These are phyloP conservation scores for Trachymyrmex cornetzi DNA, from an alignment of 1,140 invertebrate genomes.

Conservation along the genomic window DNA sequence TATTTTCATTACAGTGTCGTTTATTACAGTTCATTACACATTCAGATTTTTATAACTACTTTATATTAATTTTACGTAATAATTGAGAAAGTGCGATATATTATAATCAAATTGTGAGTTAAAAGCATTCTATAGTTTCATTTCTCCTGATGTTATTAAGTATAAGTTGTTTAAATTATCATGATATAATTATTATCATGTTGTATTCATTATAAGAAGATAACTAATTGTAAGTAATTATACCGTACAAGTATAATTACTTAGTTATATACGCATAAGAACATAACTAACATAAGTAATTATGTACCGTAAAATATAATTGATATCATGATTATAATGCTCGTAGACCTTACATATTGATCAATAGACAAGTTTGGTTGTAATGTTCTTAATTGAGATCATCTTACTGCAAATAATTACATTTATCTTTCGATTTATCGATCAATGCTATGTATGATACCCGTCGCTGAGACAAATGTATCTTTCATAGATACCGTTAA, in stretches of 20 bases:
- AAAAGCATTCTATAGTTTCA: too few relatives aligned
- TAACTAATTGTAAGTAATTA: neutral
- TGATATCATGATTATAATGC: slow-evolving; percentile 1
- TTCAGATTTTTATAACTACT: too few relatives aligned
- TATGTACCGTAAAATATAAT: slow-evolving; percentile 21
- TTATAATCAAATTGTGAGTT: too few relatives aligned
- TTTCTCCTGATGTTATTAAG: too few relatives aligned
- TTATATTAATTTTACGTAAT: too few relatives aligned
- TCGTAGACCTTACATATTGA: neutral
- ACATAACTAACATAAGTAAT: neutral
- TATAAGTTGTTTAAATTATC: too few relatives aligned
- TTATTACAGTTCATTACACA: too few relatives aligned
- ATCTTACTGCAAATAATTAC: slow-evolving; percentile 74
- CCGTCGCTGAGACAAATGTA: slow-evolving; percentile 30
- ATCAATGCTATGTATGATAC: slow-evolving; percentile 1
- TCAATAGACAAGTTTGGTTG: slow-evolving; percentile 46
- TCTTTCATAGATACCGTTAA: slow-evolving; percentile 39
- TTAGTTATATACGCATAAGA: neutral
- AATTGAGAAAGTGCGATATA: too few relatives aligned
- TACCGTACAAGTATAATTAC: neutral
- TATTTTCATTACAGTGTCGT: too few relatives aligned
- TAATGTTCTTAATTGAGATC: slow-evolving; percentile 73
- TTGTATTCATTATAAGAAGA: neutral
- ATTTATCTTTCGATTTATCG: slow-evolving; percentile 55
- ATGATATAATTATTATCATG: neutral